Base-by-base conservation (phyloP, 2,888 invertebrate species). In the Mythimna ferrago region DNA sequence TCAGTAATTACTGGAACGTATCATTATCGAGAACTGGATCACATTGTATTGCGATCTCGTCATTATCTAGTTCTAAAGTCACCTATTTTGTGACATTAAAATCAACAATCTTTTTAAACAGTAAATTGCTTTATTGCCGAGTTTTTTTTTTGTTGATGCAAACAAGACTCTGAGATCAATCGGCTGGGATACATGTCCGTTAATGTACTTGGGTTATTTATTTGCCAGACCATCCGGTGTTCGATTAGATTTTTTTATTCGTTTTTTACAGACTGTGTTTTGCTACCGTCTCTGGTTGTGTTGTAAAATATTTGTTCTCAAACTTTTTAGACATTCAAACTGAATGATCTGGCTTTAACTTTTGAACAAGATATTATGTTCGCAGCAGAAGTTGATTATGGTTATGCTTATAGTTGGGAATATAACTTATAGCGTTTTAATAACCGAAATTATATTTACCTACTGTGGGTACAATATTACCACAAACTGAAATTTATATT, bases 61-160 rank as follows among this genome's bases (percentile, higher is more conserved):
- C 80, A 81, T 85, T 86, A 85, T 76, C 85, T 76, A 64, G 82
- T 82, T 81, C 73, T 63, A 60, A 75, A 70, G 75, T 84, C 57
- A 71, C 54, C 78, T 71, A 85, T 87, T 80, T 83, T 84, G 80
- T 87, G 84, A 85, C 82, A 87, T 82, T 77, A 87, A 86, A 87
- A 86, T 85, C 85, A 83, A 86, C 86, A 84, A 74, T 62, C n/a
- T n/a, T 67, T 75, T 75, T 81, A 76, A 81, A 83, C 48, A 78
- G 71, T 82, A 81, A 87, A 86, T 86, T 84, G 76, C 86, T 87
- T 79, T 83, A 87, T 87, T 72, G 85, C 66, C 26, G 35, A 60
- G 69, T 57, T 71, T 83, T 86, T 71, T 83, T 86, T 85, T 80
- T 81, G 62, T 81, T 65, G 78, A 78, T 76, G 58, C 72, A 78